Conservation (phyloP, 2,797 vertebrate species). For the Atherinosoma microstoma region DNA sequence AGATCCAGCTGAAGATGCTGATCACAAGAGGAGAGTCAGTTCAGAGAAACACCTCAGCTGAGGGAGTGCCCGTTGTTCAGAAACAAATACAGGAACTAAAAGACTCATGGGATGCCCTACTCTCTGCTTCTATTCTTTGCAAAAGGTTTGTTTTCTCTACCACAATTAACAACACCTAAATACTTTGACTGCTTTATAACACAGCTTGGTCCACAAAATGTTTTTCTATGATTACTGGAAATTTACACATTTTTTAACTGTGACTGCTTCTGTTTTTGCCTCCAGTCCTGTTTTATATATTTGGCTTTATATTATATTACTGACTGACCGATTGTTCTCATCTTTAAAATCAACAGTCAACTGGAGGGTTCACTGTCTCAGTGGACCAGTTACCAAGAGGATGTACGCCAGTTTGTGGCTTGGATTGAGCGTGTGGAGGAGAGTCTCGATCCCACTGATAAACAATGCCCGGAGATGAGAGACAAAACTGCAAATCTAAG, state of each 20-base stretch:
- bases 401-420: slow-evolving; percentile 89
- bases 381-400: slow-evolving; percentile 98
- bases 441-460: slow-evolving; percentile 85
- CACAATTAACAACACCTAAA: neutral
- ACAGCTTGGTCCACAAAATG: neutral
- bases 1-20: slow-evolving; percentile 96
- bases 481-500: slow-evolving; percentile 92
- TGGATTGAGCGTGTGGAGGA: slow-evolving; percentile 93
- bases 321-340: slow-evolving; percentile 14
- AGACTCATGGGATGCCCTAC: slow-evolving; percentile 91
- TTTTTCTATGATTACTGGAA: neutral
- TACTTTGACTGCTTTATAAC: neutral
- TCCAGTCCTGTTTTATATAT: neutral
- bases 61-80: slow-evolving; percentile 88
- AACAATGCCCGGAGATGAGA: slow-evolving; percentile 89
- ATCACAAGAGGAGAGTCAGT: slow-evolving; percentile 94
- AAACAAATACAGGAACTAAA: slow-evolving; percentile 91
- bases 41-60: slow-evolving; percentile 93
- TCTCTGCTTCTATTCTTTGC: slow-evolving; percentile 92
- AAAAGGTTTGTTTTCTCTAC: slow-evolving; percentile 87
- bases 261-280: neutral
- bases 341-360: slow-evolving; percentile 82
- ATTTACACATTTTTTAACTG: neutral
- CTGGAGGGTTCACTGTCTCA: slow-evolving; percentile 94
- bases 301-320: neutral